phyloP scores from a whole-genome alignment of 2,888 invertebrate species.

The Stictocephala bisonia region DNA sequence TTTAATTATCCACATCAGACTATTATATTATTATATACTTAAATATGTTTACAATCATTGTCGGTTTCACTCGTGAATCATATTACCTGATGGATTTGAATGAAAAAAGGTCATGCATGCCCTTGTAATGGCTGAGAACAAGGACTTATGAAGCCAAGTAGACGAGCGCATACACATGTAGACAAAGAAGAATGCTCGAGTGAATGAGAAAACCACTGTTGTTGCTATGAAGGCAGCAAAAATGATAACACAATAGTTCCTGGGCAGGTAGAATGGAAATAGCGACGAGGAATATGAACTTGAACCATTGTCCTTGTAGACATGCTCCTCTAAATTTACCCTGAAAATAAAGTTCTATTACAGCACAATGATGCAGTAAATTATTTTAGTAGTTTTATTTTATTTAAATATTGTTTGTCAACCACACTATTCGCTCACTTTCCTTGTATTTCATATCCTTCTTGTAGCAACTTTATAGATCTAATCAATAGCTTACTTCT shows the following conservation, averaged over 20 bases:
- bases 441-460: no score
- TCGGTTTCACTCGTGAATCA: background rate
- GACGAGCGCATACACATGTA: slow-evolving; percentile 84
- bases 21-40: no score
- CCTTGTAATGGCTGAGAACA: slow-evolving; percentile 85
- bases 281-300: background rate
- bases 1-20: no score
- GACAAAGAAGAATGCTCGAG: slow-evolving; percentile 76
- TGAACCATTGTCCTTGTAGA: background rate
- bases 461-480: no score
- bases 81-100: slow-evolving; percentile 80
- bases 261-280: background rate
- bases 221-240: slow-evolving; percentile 69
- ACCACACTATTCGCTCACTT: no score
- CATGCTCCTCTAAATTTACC: slow-evolving; percentile 66
- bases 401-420: no score
- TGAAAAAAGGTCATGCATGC: slow-evolving; percentile 91
- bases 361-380: no score
- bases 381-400: no score
- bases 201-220: slow-evolving; percentile 68
- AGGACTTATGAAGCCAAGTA: slow-evolving; percentile 79
- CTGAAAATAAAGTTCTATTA: no score
- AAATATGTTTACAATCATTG: no score
- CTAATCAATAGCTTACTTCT: no score
- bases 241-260: slow-evolving; percentile 66